Evolutionary conservation across 2,113 vertebrate genomes (phyloP).

Genomic region (Nerophis ophidion): DNA sequence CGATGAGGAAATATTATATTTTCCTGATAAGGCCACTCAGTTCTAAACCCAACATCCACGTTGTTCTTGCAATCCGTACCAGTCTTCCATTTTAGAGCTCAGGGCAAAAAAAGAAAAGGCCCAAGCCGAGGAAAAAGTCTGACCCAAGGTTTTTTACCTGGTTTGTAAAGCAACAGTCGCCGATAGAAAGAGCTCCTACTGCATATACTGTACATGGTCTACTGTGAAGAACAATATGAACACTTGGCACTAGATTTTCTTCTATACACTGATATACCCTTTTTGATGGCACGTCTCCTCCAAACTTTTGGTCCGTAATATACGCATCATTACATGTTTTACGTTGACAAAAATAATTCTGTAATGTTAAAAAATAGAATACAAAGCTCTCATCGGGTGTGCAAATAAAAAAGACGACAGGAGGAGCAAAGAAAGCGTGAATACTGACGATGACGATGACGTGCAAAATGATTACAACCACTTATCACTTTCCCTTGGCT

Average conservation of each 20-base stretch:
- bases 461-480: constrained; percentile 68
- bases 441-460: constrained; percentile 68
- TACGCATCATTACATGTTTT: constrained; percentile 64
- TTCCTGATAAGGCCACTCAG: constrained; percentile 73
- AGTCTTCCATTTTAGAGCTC: constrained; percentile 37
- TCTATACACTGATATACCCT: constrained; percentile 46
- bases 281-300: constrained; percentile 36
- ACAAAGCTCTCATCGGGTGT: constrained; percentile 76
- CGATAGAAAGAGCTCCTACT: constrained; percentile 61
- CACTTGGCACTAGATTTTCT: constrained; percentile 66
- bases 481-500: constrained; percentile 1
- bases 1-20: constrained; percentile 68
- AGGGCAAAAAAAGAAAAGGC: constrained; percentile 27
- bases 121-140: constrained; percentile 36
- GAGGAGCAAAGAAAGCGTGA: constrained; percentile 71
- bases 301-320: constrained; percentile 74
- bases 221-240: constrained; percentile 61
- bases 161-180: constrained; percentile 50
- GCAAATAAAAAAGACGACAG: constrained; percentile 75
- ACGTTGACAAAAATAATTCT: constrained; percentile 76
- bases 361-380: constrained; percentile 77
- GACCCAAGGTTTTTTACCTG: constrained; percentile 44
- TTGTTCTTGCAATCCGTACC: constrained; percentile 50
- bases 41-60: constrained; percentile 60
- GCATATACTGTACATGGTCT: constrained; percentile 62